Evolutionary conservation across 2,888 invertebrate species (phyloP), one percentile per base, ranked within the genome.

Genomic region (Rhodophaea formosa): DNA sequence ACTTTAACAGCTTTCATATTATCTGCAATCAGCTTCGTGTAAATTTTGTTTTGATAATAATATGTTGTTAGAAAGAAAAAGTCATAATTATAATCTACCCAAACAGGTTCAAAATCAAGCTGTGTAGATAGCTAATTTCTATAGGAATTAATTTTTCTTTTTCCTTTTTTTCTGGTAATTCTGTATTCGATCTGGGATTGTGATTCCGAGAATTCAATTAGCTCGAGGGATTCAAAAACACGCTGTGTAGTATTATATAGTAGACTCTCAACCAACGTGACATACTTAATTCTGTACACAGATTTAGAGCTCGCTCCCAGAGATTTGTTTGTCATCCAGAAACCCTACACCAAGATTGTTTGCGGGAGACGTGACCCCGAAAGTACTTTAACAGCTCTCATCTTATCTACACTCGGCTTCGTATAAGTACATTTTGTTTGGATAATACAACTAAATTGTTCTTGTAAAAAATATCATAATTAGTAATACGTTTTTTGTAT

Each of bases 321-420:
- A 43, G 30, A 44, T 55, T 45, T 55, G 54, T 55, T 55, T 55
- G 54, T 46, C 16, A 35, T 16, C 15, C 54, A 55, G 54, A 45
- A 55, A 55, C 54, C 14, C 35, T 35, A 55, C 54, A 45, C 54
- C 16, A 15, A 35, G 54, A 45, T n/a, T 55, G 54, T 55, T 55
- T 55, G 45, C 45, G 54, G 17, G 10, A 35, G 54, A 35, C 54
- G 17, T 29, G 45, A 15, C 32, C 32, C 32, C 15, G 3, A 45
- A 54, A 35, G 45, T 55, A 44, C 54, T 54, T 45, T 12, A 54
- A 32, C 45, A 16, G 35, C 45, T 55, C 54, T 55, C 32, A 7
- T 45, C 35, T 55, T 29, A 32, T 46, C 45, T 35, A 16, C 23
- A 51, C 29, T 29, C 17, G 16, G 15, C 17, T 42, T 30, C 29